Conservation (phyloP, 35 echinoderm and acorn worm species). For the Ptychodera flava region DNA sequence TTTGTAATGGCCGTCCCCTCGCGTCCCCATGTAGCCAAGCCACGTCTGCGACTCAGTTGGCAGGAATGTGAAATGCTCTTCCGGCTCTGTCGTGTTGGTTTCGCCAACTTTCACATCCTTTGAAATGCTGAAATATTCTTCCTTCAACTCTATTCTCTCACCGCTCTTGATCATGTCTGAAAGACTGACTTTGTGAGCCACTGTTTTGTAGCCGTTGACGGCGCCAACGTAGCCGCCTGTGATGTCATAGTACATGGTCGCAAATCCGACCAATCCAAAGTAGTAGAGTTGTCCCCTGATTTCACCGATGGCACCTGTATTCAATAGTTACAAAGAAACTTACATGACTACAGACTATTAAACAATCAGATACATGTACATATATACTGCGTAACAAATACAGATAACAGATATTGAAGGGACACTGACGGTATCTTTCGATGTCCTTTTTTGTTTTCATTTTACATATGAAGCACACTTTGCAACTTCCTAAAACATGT, state of each 20-base stretch:
- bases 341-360: too few species aligned
- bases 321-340: background rate
- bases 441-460: too few species aligned
- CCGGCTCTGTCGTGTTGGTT: background rate
- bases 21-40: conserved; percentile 38
- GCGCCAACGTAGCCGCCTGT: background rate
- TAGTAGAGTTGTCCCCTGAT: background rate
- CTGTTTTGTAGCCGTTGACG: background rate
- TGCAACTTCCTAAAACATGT: too few species aligned
- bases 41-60: conserved; percentile 28
- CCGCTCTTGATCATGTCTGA: background rate
- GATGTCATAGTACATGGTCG: background rate
- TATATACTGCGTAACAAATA: too few species aligned
- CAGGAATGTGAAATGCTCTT: conserved; percentile 27
- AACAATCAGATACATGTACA: too few species aligned
- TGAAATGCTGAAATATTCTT: background rate
- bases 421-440: too few species aligned
- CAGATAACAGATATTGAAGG: too few species aligned
- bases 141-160: background rate
- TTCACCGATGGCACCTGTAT: conserved; percentile 43
- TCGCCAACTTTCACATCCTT: background rate
- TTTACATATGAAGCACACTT: too few species aligned
- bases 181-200: background rate
- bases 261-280: background rate
- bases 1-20: background rate